Conservation (phyloP, 2,797 vertebrate species). For the Limnodromus scolopaceus region DNA sequence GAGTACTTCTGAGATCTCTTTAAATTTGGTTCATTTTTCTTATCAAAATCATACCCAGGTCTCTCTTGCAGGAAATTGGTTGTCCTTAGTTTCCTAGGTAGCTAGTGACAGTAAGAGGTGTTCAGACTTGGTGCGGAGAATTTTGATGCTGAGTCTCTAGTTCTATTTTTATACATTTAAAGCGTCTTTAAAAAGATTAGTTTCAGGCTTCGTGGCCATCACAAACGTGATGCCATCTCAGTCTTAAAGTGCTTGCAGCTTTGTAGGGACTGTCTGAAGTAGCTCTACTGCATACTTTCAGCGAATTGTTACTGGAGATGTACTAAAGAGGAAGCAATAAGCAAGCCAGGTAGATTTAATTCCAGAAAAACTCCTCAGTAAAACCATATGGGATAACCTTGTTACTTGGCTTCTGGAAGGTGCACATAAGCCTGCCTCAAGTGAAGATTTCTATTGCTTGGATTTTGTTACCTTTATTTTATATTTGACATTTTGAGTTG, state of each 20-base stretch:
- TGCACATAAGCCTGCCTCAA: not conserved
- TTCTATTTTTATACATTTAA: not conserved
- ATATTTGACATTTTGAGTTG: not conserved
- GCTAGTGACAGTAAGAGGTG: not conserved
- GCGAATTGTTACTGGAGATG: not conserved
- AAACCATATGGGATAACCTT: not conserved
- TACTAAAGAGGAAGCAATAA: not conserved
- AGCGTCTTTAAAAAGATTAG: not conserved
- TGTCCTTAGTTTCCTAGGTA: not conserved
- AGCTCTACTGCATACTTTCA: not conserved
- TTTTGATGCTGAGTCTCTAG: not conserved
- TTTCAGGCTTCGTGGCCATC: not conserved
- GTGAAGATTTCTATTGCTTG: not conserved
- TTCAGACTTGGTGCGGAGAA: not conserved
- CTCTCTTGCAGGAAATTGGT: not conserved
- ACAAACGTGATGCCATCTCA: not conserved
- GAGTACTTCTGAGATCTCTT: not conserved
- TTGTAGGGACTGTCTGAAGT: not conserved
- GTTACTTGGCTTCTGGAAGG: not conserved
- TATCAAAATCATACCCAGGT: not conserved
- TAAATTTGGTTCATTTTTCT: not conserved
- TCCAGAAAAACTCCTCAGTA: not conserved
- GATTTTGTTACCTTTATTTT: not conserved
- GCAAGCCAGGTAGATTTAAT: not conserved
- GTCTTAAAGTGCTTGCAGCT: not conserved